A percentile compares a stretch with the other conserved stretches of the same genome.
Conservation (phyloP, 2,888 invertebrate genomes). For the Schizotus pectinicornis region DNA sequence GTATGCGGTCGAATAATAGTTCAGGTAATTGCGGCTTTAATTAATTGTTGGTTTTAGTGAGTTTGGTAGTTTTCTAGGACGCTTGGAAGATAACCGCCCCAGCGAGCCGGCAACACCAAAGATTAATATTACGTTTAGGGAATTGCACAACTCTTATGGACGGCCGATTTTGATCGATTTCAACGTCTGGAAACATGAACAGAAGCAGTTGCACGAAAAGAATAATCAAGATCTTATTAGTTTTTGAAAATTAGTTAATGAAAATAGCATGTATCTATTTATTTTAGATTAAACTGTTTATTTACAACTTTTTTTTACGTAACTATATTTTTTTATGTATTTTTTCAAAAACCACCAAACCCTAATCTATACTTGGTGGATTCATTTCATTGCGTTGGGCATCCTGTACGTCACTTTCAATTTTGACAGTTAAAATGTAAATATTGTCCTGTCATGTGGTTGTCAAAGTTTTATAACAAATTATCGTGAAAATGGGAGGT, state of each 20-base stretch:
- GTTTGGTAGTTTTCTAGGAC: constrained; percentile 33
- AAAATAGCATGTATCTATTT: no score
- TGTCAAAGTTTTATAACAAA: background rate
- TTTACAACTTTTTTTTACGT: no score
- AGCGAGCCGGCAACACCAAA: constrained; percentile 25
- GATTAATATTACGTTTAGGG: constrained; percentile 67
- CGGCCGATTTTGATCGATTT: constrained; percentile 71
- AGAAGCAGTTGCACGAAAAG: constrained; percentile 56
- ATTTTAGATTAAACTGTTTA: no score
- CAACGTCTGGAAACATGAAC: constrained; percentile 70
- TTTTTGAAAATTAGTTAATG: no score
- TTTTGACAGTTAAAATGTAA: constrained; percentile 15
- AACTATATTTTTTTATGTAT: no score
- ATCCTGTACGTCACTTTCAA: no score
- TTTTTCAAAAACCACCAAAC: no score
- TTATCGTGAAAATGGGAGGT: constrained; percentile 35
- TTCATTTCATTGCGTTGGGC: no score
- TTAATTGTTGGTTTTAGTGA: constrained; percentile 7
- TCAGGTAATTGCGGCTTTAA: constrained; percentile 47
- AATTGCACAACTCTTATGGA: constrained; percentile 73
- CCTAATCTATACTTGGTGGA: no score
- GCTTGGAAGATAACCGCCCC: constrained; percentile 37
- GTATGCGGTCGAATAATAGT: constrained; percentile 52
- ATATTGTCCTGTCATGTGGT: constrained; percentile 15
- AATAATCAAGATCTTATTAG: no score